phyloP scores from a whole-genome alignment of 23 tunicate species.

The Phallusia fumigata region DNA sequence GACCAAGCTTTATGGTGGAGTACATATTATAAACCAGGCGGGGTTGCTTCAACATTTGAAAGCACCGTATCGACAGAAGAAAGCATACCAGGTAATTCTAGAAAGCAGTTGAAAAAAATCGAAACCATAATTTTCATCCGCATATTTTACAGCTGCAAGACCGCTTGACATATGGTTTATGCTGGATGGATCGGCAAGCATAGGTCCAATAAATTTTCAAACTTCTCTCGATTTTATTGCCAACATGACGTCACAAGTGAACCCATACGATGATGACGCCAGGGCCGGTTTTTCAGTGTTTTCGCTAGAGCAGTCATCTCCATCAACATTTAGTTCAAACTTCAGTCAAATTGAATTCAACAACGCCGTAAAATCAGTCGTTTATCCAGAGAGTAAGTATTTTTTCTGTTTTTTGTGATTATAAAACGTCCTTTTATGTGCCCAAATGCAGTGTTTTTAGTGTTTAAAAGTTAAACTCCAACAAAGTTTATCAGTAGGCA shows the following conservation, averaged over 20 bases:
- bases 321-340: not conserved
- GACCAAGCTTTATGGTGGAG: slow-evolving; percentile 14
- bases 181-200: slow-evolving; percentile 35
- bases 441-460: no score
- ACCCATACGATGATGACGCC: not conserved
- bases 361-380: not conserved
- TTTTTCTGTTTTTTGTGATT: not conserved
- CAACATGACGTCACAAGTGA: slow-evolving; percentile 1
- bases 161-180: slow-evolving; percentile 28
- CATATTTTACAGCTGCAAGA: not conserved
- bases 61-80: not conserved
- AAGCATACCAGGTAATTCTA: not conserved
- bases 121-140: not conserved
- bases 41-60: not conserved
- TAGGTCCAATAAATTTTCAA: slow-evolving; percentile 15
- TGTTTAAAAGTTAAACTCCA: no score
- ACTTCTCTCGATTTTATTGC: slow-evolving; percentile 20
- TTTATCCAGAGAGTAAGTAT: not conserved
- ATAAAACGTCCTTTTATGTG: no score
- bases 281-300: slow-evolving; percentile 2
- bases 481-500: no score
- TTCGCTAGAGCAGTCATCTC: not conserved
- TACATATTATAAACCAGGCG: not conserved
- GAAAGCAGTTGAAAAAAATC: not conserved
- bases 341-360: not conserved